Evolutionary conservation across 2,797 vertebrate genomes (phyloP).

Genomic region (Cynodonichthys magdalenae): DNA sequence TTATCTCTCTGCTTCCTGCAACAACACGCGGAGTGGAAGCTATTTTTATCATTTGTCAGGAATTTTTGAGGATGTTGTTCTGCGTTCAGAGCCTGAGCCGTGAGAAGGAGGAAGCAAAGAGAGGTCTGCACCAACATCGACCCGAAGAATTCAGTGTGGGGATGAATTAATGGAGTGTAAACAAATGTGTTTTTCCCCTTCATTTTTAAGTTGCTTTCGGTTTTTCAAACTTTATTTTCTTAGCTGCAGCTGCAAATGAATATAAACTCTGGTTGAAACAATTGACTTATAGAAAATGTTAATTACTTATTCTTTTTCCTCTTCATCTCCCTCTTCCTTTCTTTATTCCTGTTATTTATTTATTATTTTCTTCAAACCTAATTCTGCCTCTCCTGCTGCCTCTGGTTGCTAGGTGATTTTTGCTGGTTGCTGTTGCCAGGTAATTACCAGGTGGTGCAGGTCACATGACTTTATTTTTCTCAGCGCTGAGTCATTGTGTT

Average conservation of each 20-base stretch:
- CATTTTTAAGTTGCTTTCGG: neutral
- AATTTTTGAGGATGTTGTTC: neutral
- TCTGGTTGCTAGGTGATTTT: slow-evolving; percentile 23
- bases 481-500: slow-evolving; percentile 38
- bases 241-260: neutral
- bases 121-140: neutral
- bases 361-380: no score
- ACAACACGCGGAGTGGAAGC: neutral
- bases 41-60: neutral
- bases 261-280: neutral
- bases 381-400: neutral
- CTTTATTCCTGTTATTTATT: neutral
- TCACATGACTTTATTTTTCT: slow-evolving; percentile 33
- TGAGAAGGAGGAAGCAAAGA: neutral
- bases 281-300: no score
- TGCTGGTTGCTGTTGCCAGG: slow-evolving; percentile 26
- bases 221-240: neutral
- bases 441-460: slow-evolving; percentile 26
- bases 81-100: slow-evolving; percentile 3
- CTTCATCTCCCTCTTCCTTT: neutral
- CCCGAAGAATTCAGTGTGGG: neutral
- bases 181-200: neutral
- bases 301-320: no score
- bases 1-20: slow-evolving; percentile 17
- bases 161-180: slow-evolving; percentile 1